A percentile compares a stretch with the other conserved stretches of the same genome.
These are phyloP conservation scores for Drosophila melanica DNA, from an alignment of 1,140 invertebrate genomes.

Conservation along the genomic window DNA sequence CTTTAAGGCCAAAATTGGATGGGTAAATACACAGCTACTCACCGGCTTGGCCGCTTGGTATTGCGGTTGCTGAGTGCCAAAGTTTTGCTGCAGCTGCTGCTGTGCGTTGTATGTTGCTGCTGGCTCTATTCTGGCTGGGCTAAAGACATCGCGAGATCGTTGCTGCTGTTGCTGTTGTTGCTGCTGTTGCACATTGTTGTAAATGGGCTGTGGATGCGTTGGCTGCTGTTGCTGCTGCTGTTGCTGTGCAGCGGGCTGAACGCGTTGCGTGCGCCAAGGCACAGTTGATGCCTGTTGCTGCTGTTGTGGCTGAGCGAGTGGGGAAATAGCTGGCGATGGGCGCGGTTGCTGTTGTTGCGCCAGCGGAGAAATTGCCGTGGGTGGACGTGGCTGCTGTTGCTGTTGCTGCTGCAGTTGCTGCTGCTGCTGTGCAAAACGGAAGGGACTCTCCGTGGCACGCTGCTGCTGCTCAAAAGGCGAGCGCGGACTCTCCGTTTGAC, in stretches of 20 bases:
- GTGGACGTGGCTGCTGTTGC: conserved; percentile 24
- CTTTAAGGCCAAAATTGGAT: conserved; percentile 24
- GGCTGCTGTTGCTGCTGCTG: conserved; percentile 46
- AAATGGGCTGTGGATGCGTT: conserved; percentile 72
- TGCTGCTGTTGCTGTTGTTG: conserved; percentile 55
- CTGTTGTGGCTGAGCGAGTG: conserved; percentile 58
- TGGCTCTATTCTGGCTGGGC: conserved; percentile 39
- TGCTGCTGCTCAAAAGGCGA: conserved; percentile 62
- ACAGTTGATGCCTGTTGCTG: conserved; percentile 54
- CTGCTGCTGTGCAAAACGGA: conserved; percentile 68
- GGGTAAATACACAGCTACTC: conserved; percentile 26
- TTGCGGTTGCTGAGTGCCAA: conserved; percentile 37
- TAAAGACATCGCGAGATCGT: conserved; percentile 58
- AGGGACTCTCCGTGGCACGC: conserved; percentile 69
- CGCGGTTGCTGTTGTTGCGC: conserved; percentile 59
- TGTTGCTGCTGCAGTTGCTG: conserved; percentile 56
- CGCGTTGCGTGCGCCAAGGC: conserved; percentile 77
- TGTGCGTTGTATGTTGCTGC: conserved; percentile 45
- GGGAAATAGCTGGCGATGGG: conserved; percentile 35
- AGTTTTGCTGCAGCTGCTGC: conserved; percentile 59
- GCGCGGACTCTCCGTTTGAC: conserved; percentile 70
- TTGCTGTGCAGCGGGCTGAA: conserved; percentile 38
- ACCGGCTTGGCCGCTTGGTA: conserved; percentile 76
- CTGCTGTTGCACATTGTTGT: conserved; percentile 71
- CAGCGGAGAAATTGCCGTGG: conserved; percentile 44